Base-by-base conservation (phyloP, 2,797 vertebrate species). In the Sandelia bainsii region DNA sequence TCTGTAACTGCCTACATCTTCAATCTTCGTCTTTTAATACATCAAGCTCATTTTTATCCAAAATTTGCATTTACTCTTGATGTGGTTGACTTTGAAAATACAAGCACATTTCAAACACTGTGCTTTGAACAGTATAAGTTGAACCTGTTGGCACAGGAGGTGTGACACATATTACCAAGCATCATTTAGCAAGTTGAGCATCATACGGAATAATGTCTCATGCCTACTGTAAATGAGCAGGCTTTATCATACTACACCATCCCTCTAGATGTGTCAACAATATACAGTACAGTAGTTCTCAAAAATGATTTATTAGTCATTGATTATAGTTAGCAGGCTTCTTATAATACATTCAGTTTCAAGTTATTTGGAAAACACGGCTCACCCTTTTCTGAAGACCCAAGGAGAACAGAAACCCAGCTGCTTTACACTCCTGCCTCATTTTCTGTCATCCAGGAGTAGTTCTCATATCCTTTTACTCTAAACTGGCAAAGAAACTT, bases 361-460 rank as follows among this genome's bases (percentile, higher is more conserved):
- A 60, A 14, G 23, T 62, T 32, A 32, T n/a, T 52, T 56, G 19
- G 20, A 73, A 67, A 46, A 51, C 12, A 16, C 7, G n/a, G 7
- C 23, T 74, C 60, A 59, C 13, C 6, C 16, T 54, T 39, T 2
- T n/a, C 8, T 51, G 20, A 32, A 85, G 54, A 73, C 16, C 20
- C 62, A 45, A 50, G 16, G 16, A 79, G 61, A 72, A 54, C 16
- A 45, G 32, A 58, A 65, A 79, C 50, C 16, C 45, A 34, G 44
- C 65, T 54, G 39, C 50, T 19, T 45, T 25, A 25, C 44, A 34
- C n/a, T 49, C 50, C 56, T 57, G 17, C 19, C 19, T 54, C 22
- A 54, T 57, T 62, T 40, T 51, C 44, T 46, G 57, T 46, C 17
- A 39, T 5, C 8, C 45, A 57, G 19, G 22, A 34, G 23, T 52